Conservation (phyloP, 2,888 invertebrate species). For the Hofmannophila pseudospretella region DNA sequence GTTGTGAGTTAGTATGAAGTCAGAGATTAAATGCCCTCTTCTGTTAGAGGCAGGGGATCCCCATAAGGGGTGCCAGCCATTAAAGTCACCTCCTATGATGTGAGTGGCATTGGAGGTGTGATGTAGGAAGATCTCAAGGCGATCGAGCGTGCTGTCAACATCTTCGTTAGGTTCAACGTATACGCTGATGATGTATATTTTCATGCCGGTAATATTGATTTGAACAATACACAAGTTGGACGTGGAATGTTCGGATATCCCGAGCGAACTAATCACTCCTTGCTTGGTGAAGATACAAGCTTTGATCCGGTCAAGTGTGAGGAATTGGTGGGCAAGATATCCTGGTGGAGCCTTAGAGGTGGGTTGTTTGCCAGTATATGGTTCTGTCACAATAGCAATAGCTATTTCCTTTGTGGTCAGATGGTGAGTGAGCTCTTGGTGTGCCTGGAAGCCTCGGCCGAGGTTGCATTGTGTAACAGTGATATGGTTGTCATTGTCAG, state of each 20-base stretch:
- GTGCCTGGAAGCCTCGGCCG: neutral
- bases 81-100: constrained; percentile 10
- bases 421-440: neutral
- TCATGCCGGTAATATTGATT: neutral
- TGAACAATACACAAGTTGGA: neutral
- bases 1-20: neutral
- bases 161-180: neutral
- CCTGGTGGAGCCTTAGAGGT: neutral
- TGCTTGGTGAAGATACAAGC: neutral
- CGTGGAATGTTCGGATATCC: neutral
- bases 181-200: neutral
- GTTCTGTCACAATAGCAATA: neutral
- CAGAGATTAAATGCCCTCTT: constrained; percentile 4
- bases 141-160: neutral
- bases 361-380: neutral
- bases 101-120: neutral
- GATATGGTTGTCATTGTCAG: neutral
- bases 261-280: neutral
- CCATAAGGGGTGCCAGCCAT: constrained; percentile 13
- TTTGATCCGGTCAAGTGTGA: neutral
- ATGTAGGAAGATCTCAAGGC: neutral
- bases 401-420: neutral
- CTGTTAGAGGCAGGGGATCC: constrained; percentile 3
- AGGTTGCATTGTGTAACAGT: neutral
- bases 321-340: neutral